Evolutionary conservation across 2,113 vertebrate genomes (phyloP).

Genomic region (Caracal caracal): DNA sequence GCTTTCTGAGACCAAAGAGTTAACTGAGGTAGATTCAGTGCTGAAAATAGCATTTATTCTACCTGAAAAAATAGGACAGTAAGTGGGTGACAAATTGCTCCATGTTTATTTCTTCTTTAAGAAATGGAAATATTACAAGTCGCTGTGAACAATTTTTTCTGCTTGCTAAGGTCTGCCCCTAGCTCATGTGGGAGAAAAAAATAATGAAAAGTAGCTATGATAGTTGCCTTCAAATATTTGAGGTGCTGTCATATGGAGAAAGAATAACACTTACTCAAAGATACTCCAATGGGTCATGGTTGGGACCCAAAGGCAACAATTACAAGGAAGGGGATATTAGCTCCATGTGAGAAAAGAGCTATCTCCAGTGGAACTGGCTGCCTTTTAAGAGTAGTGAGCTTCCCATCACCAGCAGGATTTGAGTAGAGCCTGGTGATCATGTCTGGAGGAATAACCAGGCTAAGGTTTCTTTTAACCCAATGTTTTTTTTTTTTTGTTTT

Average conservation of each 20-base stretch:
- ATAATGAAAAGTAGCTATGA: slow-evolving; percentile 39
- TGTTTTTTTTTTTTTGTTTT: not conserved
- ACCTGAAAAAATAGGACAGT: slow-evolving; percentile 24
- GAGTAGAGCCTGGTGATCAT: not conserved
- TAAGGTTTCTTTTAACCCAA: not conserved
- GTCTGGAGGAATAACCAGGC: not conserved
- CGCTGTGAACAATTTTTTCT: not conserved
- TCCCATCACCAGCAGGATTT: not conserved
- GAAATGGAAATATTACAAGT: slow-evolving; percentile 62
- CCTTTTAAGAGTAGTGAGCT: not conserved
- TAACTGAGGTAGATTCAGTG: not conserved
- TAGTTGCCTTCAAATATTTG: slow-evolving; percentile 21
- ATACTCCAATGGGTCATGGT: not conserved
- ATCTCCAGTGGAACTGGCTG: not conserved
- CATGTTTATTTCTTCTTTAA: slow-evolving; percentile 62
- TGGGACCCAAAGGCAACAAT: not conserved
- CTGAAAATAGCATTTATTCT: slow-evolving; percentile 37
- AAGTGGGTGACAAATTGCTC: slow-evolving; percentile 52
- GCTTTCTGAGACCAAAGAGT: not conserved
- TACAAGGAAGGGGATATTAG: not conserved
- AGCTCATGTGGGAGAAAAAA: not conserved
- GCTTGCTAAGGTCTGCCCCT: slow-evolving; percentile 10
- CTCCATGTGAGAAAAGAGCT: not conserved
- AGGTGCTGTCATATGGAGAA: not conserved
- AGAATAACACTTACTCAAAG: not conserved